Conservation (phyloP, 2,797 vertebrate genomes). For the Enteromius afrohamiltoni region DNA sequence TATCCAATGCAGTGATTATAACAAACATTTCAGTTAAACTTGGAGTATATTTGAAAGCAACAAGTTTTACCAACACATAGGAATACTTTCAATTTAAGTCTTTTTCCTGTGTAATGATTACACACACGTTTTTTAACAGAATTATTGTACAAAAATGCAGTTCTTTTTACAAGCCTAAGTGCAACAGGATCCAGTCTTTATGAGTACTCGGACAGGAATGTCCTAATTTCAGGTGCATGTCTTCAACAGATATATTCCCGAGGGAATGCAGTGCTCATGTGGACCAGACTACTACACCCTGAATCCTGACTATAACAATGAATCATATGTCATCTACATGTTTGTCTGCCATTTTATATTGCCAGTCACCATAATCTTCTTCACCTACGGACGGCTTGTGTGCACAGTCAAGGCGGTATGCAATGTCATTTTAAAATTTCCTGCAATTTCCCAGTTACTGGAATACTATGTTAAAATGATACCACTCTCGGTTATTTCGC, state of each 20-base stretch:
- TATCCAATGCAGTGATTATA: not conserved
- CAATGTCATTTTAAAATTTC: not conserved
- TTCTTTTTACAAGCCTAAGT: not conserved
- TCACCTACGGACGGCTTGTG: conserved; percentile 82
- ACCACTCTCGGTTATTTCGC: not conserved
- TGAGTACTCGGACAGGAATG: not conserved
- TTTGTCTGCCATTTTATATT: conserved; percentile 75
- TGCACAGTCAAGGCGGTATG: conserved; percentile 83
- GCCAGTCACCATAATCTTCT: conserved; percentile 79
- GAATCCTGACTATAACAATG: conserved; percentile 81
- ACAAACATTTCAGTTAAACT: not conserved
- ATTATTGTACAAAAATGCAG: not conserved
- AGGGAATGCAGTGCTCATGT: conserved; percentile 84
- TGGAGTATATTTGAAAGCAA: not conserved
- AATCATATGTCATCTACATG: conserved; percentile 84
- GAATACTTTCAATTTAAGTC: no score
- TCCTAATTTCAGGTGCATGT: conserved; percentile 77
- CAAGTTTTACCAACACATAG: not conserved
- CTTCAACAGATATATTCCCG: conserved; percentile 78
- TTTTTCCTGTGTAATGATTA: not conserved
- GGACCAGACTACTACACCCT: conserved; percentile 84
- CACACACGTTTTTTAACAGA: not conserved
- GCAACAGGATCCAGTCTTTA: not conserved
- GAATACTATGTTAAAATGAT: not conserved
- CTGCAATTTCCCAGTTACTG: not conserved